Evolutionary conservation across 2,888 invertebrate species (phyloP).

Genomic region (Campoplex nolae): DNA sequence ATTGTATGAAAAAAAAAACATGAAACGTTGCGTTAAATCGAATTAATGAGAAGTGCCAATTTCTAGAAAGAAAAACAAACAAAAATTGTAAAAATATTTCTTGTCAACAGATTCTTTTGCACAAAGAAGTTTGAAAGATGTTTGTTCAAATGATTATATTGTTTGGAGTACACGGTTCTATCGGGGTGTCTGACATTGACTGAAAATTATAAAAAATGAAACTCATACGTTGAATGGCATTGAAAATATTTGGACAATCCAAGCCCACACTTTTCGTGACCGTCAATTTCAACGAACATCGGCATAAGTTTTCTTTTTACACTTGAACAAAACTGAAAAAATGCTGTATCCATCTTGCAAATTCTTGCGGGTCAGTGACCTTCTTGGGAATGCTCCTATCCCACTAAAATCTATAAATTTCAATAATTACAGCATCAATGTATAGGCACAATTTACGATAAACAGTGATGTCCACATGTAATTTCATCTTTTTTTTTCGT

Average conservation of each 20-base stretch:
- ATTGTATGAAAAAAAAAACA: neutral
- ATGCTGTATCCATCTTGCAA: neutral
- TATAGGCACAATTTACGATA: neutral
- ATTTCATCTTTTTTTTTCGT: neutral
- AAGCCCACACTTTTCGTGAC: neutral
- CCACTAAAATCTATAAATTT: neutral
- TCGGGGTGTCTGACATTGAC: neutral
- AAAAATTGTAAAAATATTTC: neutral
- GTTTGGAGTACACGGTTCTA: too few relatives aligned
- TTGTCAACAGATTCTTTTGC: neutral
- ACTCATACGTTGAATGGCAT: neutral
- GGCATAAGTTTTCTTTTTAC: too few relatives aligned
- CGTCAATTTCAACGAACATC: neutral
- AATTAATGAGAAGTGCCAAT: neutral
- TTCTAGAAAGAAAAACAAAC: neutral
- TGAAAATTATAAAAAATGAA: neutral
- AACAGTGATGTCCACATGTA: neutral
- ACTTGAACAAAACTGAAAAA: neutral
- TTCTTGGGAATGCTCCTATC: neutral
- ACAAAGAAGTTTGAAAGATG: neutral
- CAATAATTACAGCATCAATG: neutral
- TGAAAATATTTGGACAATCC: neutral
- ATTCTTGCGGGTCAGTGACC: neutral
- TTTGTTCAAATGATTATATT: neutral
- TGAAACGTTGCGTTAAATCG: neutral